Evolutionary conservation across 2,113 vertebrate genomes (phyloP).

Genomic region (Pelecanoides urinatrix): DNA sequence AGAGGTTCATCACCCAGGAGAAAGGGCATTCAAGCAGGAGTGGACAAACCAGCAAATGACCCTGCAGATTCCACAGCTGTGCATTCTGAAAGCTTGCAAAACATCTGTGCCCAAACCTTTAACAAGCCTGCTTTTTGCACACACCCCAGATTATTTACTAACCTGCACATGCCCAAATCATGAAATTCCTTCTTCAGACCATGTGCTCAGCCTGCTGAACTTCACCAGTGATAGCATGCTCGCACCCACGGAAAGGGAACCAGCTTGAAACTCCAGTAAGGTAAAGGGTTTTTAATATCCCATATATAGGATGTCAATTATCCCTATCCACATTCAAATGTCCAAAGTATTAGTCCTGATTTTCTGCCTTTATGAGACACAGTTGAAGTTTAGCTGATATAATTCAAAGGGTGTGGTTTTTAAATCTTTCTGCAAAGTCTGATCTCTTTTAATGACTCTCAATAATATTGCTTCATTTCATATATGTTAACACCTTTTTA

Average conservation of each 20-base stretch:
- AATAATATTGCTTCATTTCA: not conserved
- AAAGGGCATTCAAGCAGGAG: not conserved
- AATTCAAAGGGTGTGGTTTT: not conserved
- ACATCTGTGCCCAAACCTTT: not conserved
- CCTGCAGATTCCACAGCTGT: not conserved
- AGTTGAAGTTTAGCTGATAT: not conserved
- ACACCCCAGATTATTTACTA: not conserved
- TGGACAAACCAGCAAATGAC: not conserved
- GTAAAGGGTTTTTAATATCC: not conserved
- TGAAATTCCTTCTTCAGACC: not conserved
- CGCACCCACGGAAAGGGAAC: accelerated
- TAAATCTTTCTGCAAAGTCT: not conserved
- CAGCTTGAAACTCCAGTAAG: not conserved
- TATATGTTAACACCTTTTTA: not conserved
- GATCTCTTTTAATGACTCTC: not conserved
- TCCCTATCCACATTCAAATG: not conserved
- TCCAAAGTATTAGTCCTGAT: not conserved
- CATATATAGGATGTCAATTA: accelerated
- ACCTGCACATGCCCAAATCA: not conserved
- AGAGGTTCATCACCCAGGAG: not conserved
- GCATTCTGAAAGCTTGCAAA: not conserved
- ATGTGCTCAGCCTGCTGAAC: not conserved
- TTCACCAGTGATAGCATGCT: not conserved
- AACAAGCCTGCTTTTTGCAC: not conserved
- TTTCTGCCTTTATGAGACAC: not conserved